phyloP scores from a whole-genome alignment of 1,140 invertebrate genomes.

The Zaprionus camerounensis region DNA sequence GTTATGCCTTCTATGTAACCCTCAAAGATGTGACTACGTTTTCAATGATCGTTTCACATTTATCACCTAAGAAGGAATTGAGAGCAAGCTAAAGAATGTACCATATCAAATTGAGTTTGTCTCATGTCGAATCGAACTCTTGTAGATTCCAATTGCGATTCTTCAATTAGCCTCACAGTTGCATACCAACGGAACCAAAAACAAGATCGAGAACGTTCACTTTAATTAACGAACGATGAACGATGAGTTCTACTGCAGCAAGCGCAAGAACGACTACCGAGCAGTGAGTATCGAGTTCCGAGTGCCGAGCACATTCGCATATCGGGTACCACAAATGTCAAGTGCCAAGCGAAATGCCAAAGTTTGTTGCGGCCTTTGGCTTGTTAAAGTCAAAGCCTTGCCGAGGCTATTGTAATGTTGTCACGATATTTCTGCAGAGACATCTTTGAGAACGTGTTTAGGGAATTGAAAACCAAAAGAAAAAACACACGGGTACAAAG shows the following conservation, averaged over 20 bases:
- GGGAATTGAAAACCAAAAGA: not conserved
- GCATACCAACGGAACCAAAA: slow-evolving; percentile 26
- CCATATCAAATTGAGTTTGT: slow-evolving; percentile 3
- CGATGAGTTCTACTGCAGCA: slow-evolving; percentile 16
- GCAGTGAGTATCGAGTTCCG: slow-evolving; percentile 5
- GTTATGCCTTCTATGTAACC: not conserved
- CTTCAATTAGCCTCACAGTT: not conserved
- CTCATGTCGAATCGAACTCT: not conserved
- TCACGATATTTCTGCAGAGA: slow-evolving; percentile 38
- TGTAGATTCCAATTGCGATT: not conserved
- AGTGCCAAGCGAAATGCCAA: slow-evolving; percentile 72
- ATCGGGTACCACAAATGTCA: slow-evolving; percentile 56
- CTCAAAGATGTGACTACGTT: slow-evolving; percentile 10
- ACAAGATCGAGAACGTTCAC: slow-evolving; percentile 64
- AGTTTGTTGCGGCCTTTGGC: slow-evolving; percentile 62
- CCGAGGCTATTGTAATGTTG: slow-evolving; percentile 40
- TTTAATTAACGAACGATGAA: slow-evolving; percentile 36
- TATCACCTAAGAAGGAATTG: slow-evolving; percentile 45
- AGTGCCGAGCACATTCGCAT: slow-evolving; percentile 14
- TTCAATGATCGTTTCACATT: slow-evolving; percentile 40
- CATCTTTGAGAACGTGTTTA: slow-evolving; percentile 30
- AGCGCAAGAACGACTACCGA: slow-evolving; percentile 2
- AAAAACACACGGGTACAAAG: not conserved
- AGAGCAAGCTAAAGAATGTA: not conserved
- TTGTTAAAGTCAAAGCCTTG: slow-evolving; percentile 51